Percentiles rank a stretch among this genome's conserved stretches.
phyloP scores from a whole-genome alignment of 2,888 invertebrate species.

The Drosophila kuntzei region DNA sequence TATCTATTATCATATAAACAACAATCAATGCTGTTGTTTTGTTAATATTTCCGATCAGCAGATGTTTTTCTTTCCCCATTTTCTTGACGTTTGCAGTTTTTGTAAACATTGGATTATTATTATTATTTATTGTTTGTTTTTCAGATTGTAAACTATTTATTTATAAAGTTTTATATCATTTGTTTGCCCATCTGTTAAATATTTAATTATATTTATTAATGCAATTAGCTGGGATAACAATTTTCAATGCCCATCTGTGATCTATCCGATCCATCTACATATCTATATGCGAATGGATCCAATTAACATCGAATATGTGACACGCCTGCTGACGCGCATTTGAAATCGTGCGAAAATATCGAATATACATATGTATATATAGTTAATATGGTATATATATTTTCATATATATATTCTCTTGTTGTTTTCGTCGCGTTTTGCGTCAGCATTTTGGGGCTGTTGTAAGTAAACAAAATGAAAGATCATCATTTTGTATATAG shows the following conservation, averaged over 20 bases:
- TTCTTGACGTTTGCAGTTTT: slow-evolving; percentile 12
- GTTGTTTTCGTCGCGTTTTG: slow-evolving; percentile 44
- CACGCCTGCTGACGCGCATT: slow-evolving; percentile 39
- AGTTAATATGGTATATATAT: slow-evolving; percentile 20
- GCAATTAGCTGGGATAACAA: slow-evolving; percentile 36
- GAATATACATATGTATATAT: slow-evolving; percentile 13
- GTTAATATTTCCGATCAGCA: slow-evolving; percentile 6
- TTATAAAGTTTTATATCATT: slow-evolving; percentile 14
- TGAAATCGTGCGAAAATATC: slow-evolving; percentile 39
- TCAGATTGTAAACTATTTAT: slow-evolving; percentile 11
- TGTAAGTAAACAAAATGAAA: slow-evolving; percentile 51
- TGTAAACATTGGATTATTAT: slow-evolving; percentile 25
- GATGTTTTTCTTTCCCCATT: slow-evolving; percentile 4
- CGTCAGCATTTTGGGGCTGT: slow-evolving; percentile 55
- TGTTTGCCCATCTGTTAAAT: slow-evolving; percentile 25
- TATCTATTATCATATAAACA: slow-evolving; percentile 10
- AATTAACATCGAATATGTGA: slow-evolving; percentile 39
- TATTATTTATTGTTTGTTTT: slow-evolving; percentile 17
- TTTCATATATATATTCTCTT: slow-evolving; percentile 23
- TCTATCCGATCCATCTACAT: slow-evolving; percentile 23
- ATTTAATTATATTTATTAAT: slow-evolving; percentile 35
- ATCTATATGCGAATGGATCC: slow-evolving; percentile 23
- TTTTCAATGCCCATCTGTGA: slow-evolving; percentile 21
- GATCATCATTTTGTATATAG: slow-evolving; percentile 24
- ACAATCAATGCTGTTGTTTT: slow-evolving; percentile 2